These are phyloP conservation scores for Lates calcarifer DNA, from an alignment of 2,113 vertebrate species.

Conservation along the genomic window DNA sequence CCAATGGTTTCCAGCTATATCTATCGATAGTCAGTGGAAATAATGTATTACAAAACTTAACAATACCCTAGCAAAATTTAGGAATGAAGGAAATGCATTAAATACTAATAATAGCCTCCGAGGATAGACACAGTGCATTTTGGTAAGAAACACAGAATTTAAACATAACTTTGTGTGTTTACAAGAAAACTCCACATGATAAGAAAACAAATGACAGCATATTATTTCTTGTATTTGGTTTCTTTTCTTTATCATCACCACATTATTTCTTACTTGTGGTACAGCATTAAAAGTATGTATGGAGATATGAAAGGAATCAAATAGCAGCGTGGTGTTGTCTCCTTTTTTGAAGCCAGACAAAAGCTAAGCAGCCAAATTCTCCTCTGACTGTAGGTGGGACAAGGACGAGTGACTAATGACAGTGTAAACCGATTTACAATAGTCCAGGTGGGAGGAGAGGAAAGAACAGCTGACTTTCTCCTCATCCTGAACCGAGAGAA, in stretches of 20 bases:
- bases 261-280: not conserved
- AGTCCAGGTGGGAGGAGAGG: constrained; percentile 24
- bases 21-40: no score
- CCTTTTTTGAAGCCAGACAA: constrained; percentile 7
- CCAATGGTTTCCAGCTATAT: no score
- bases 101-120: not conserved
- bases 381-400: constrained; percentile 24
- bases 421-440: constrained; percentile 23
- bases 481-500: constrained; percentile 17
- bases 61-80: not conserved
- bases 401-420: constrained; percentile 38
- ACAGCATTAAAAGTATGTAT: not conserved
- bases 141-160: not conserved
- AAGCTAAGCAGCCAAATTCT: constrained; percentile 23
- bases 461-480: constrained; percentile 19
- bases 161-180: not conserved
- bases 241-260: not conserved
- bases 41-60: not conserved
- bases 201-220: no score
- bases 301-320: not conserved
- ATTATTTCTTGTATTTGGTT: not conserved
- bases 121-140: not conserved
- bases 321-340: not conserved
- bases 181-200: not conserved
- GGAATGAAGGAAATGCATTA: not conserved